These are phyloP conservation scores for Anabas testudineus DNA, from an alignment of 2,797 vertebrate genomes.

Conservation along the genomic window DNA sequence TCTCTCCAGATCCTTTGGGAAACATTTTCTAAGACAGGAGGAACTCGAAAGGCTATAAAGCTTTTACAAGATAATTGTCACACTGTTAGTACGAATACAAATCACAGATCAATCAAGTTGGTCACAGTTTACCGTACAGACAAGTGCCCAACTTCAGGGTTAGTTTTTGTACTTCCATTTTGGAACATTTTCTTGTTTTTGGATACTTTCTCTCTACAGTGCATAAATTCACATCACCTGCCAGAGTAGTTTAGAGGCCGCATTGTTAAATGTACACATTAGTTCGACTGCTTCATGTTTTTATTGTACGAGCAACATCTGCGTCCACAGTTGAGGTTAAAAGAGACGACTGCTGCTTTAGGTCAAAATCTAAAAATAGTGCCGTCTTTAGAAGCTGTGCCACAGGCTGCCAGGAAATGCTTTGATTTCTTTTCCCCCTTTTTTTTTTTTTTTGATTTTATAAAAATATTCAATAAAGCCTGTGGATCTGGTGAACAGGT, in stretches of 20 bases:
- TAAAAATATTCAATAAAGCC: conserved; percentile 86
- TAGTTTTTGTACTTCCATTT: neutral
- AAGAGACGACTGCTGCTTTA: conserved; percentile 77
- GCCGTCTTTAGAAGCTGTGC: conserved; percentile 83
- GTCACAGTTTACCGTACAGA: conserved; percentile 51
- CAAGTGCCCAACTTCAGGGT: conserved; percentile 3
- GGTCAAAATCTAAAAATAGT: conserved; percentile 85
- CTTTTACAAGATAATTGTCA: conserved; percentile 75
- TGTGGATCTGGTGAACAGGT: conserved; percentile 87
- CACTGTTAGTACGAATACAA: conserved; percentile 9
- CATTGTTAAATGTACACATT: conserved; percentile 42
- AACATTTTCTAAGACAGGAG: conserved; percentile 69
- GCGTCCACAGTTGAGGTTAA: conserved; percentile 76
- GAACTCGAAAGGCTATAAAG: conserved; percentile 66
- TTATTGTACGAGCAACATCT: conserved; percentile 78
- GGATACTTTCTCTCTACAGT: neutral
- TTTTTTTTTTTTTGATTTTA: conserved; percentile 80
- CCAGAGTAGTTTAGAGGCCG: conserved; percentile 31
- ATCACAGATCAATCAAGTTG: conserved; percentile 51
- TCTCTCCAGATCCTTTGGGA: conserved; percentile 74
- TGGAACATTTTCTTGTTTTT: no score
- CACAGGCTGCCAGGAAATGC: conserved; percentile 86
- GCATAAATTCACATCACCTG: conserved; percentile 35
- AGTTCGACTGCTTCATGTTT: conserved; percentile 62
- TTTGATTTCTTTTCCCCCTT: conserved; percentile 83